Evolutionary conservation across 2,113 vertebrate species (phyloP).

Genomic region (Ochotona curzoniae): DNA sequence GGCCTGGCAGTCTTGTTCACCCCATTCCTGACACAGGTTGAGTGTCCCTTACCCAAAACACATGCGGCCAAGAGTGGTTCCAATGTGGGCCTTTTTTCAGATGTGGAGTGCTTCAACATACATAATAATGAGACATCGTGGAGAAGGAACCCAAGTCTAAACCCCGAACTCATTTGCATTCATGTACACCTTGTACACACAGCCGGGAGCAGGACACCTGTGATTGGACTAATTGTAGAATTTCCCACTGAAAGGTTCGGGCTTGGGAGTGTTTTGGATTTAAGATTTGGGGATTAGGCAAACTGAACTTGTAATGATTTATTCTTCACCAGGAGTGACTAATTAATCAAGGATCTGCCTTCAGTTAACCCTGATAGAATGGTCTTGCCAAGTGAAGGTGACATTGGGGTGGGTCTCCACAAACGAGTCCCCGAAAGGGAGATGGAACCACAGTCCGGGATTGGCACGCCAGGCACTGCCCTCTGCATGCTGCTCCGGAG

Average conservation of each 20-base stretch:
- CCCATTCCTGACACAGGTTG: not conserved
- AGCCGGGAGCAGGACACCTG: not conserved
- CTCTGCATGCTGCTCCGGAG: conserved; percentile 4
- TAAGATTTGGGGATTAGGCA: not conserved
- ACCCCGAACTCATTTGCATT: not conserved
- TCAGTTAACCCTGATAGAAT: not conserved
- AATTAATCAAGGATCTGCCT: not conserved
- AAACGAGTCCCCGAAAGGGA: not conserved
- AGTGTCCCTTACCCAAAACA: not conserved
- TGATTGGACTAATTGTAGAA: not conserved
- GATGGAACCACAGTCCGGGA: not conserved
- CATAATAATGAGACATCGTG: not conserved
- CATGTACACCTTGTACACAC: not conserved
- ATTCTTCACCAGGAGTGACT: not conserved
- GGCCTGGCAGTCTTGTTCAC: not conserved
- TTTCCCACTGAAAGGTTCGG: not conserved
- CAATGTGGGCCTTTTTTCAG: not conserved
- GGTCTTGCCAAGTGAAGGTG: not conserved
- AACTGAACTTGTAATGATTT: not conserved
- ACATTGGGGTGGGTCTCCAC: not conserved
- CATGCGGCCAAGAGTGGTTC: not conserved
- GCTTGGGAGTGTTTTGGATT: not conserved
- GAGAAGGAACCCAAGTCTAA: not conserved
- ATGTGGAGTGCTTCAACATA: not conserved
- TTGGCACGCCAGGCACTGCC: not conserved